These are phyloP conservation scores for Lota lota DNA, from an alignment of 2,113 vertebrate species.

Conservation along the genomic window DNA sequence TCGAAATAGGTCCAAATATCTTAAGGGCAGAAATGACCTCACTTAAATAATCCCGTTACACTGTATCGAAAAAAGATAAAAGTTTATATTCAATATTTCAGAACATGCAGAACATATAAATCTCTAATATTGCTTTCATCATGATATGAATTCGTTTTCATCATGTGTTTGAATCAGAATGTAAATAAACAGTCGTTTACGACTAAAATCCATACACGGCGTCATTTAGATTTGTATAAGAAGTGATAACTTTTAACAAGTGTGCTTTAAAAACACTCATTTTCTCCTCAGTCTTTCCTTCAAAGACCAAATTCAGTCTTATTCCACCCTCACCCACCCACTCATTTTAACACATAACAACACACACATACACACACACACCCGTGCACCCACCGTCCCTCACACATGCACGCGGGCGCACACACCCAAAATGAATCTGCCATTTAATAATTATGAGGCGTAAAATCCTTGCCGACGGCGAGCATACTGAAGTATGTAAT, in stretches of 20 bases:
- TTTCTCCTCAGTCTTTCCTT: slow-evolving; percentile 39
- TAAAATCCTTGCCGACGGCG: slow-evolving; percentile 77
- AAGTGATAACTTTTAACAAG: slow-evolving; percentile 50
- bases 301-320: slow-evolving; percentile 47
- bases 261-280: slow-evolving; percentile 40
- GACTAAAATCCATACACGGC: not conserved
- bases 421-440: slow-evolving; percentile 56
- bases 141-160: too few relatives aligned
- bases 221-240: slow-evolving; percentile 33
- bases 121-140: not conserved
- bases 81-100: too few relatives aligned
- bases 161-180: not conserved
- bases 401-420: slow-evolving; percentile 10
- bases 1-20: too few relatives aligned
- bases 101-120: too few relatives aligned
- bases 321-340: slow-evolving; percentile 25
- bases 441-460: slow-evolving; percentile 78
- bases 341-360: slow-evolving; percentile 43
- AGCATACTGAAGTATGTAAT: slow-evolving; percentile 77
- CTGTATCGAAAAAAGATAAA: too few relatives aligned
- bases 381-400: slow-evolving; percentile 5
- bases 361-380: slow-evolving; percentile 8
- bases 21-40: too few relatives aligned
- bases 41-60: too few relatives aligned
- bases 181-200: slow-evolving; percentile 7